phyloP scores from a whole-genome alignment of 2,113 vertebrate species.

The Solea solea region DNA sequence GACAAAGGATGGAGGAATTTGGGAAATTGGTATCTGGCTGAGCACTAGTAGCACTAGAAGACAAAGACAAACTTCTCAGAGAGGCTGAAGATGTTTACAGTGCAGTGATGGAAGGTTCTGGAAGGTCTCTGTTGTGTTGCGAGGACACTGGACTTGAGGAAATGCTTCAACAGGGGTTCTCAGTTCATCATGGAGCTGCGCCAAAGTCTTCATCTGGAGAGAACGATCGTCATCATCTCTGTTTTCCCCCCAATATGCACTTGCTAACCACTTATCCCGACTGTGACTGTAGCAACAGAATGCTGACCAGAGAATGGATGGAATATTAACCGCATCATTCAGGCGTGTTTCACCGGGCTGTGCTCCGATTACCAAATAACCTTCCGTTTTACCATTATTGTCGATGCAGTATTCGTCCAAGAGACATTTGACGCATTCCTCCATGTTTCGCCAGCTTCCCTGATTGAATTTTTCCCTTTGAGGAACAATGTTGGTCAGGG shows the following conservation, averaged over 20 bases:
- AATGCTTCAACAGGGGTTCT: background rate
- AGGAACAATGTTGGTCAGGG: constrained; percentile 1
- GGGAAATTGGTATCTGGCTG: background rate
- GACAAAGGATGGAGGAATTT: background rate
- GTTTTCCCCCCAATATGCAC: background rate
- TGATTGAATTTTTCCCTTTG: background rate
- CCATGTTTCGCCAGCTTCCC: background rate
- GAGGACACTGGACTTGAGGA: background rate
- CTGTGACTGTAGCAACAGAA: background rate
- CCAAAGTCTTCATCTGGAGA: background rate
- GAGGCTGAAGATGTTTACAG: background rate
- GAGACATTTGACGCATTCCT: background rate
- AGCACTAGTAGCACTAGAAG: background rate
- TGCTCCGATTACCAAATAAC: background rate
- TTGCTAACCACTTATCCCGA: background rate
- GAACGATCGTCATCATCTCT: accelerated
- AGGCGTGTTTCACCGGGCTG: background rate
- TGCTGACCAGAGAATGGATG: background rate
- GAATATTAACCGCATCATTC: background rate
- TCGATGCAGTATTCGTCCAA: background rate
- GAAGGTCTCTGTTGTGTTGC: background rate
- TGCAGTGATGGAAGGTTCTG: background rate
- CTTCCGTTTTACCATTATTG: background rate
- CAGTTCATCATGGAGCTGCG: background rate
- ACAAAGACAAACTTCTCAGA: background rate